Base-by-base conservation (phyloP, 2,113 vertebrate genomes). In the Eubucco bourcierii region DNA sequence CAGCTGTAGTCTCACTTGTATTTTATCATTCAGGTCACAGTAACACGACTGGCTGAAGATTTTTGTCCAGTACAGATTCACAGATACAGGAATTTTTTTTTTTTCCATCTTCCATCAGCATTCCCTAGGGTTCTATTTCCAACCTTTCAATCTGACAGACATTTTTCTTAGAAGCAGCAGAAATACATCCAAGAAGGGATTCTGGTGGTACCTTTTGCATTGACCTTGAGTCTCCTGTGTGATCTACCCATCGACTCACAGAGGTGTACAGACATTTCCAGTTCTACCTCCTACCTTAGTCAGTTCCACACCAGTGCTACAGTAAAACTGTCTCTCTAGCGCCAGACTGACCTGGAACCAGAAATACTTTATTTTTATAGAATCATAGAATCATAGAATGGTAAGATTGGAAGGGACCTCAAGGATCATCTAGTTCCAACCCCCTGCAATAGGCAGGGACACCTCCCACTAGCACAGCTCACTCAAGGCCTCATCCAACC, bases 61-160 rank as follows among this genome's bases (percentile, higher is more conserved):
- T 59, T 84, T 74, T 71, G 12, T 67, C 87, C 46, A 59, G 47
- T 33, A n/a, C 29, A 86, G 33, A 53, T 68, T 89, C 52, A 66
- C 10, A 91, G 31, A 7, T 73, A 34, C 10, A 28, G 2, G 20
- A 87, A 39, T 23, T 47, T 6, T 1, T 55, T 65, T 55, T 23
- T 12, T 59, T 28, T 12, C 0, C 3, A 52, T 73, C 19, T 56
- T 53, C n/a, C 4, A 0, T 46, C 6, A 31, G 6, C 19, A n/a
- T 81, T 81, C 44, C 17, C 41, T n/a, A 41, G 78, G 31, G 13
- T 77, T 90, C 53, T 83, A 47, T 44, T 8, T 87, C 47, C 21
- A 28, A 52, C 19, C 41, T 83, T 84, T 44, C 33, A 44, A 72
- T 78, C 90, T 68, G 61, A 33, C 10, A n/a, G 20, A 20, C 8